Evolutionary conservation across 2,888 invertebrate genomes (phyloP).

Genomic region (Macrosiphum euphorbiae): DNA sequence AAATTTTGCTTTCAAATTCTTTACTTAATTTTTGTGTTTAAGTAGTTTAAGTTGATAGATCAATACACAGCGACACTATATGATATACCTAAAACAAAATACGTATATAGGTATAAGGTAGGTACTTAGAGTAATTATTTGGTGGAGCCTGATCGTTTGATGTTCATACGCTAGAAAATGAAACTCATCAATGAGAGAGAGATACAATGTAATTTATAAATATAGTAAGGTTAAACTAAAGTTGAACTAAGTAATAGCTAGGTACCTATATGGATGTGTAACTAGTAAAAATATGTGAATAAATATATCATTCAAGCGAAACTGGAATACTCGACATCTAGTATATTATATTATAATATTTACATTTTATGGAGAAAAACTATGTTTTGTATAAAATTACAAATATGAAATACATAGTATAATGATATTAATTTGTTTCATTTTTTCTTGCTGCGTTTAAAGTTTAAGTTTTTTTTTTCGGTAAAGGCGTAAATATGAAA

Average conservation of each 20-base stretch:
- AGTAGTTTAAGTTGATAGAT: not conserved
- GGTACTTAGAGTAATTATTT: too few species aligned
- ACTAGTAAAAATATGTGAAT: not conserved
- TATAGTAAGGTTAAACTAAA: not conserved
- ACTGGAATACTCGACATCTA: not conserved
- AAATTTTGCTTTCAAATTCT: not conserved
- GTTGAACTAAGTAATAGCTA: not conserved
- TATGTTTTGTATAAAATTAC: not conserved
- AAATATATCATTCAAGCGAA: not conserved
- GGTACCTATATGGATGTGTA: not conserved
- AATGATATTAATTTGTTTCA: not conserved
- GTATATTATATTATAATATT: not conserved
- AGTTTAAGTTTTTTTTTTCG: too few species aligned
- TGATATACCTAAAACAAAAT: not conserved
- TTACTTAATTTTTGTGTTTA: not conserved
- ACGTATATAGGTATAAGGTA: not conserved
- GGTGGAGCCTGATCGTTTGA: not conserved
- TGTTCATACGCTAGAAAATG: not conserved
- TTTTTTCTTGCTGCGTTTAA: not conserved
- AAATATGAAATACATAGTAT: not conserved
- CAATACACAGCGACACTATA: not conserved
- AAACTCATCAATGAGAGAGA: not conserved
- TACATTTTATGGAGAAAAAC: not conserved
- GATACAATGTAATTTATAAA: not conserved
- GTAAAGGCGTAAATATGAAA: too few species aligned